Base-by-base conservation (phyloP, 64 coral and sea anemone genomes). In the Stylophora pistillata region DNA sequence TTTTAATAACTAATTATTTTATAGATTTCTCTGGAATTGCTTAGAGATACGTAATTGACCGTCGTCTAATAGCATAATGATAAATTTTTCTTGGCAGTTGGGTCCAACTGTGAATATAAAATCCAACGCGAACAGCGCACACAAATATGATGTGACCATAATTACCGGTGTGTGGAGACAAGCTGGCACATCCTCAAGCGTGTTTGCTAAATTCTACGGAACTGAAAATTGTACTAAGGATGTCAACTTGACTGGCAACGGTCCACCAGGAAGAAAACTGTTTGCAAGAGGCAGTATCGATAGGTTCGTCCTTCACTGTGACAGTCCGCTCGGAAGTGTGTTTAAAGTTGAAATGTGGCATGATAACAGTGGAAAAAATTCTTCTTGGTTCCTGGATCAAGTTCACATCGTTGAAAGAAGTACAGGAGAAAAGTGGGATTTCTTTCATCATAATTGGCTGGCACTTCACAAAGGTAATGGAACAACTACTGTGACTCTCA, bases 161-260 rank as follows among this genome's bases (percentile, higher is more conserved):
- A 55, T 30, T 9, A 87, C 85, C 55, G 85, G 71, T 6, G 73
- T 87, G 2, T 87, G 85, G 85, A 23, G 69, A 25, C 30, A 87
- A n/a, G 66, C 68, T 56, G 71, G 85, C 0, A 73, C 85, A 2
- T 74, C 85, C 13, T 53, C 85, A 16, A 76, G 53, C 25, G 70
- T 87, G 2, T 57, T 58, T 25, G 33, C 74, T 66, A 87, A 32
- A 58, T 56, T 74, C 18, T 74, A 58, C 30, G 85, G 85, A 6
- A 73, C 47, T 28, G 69, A 73, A 20, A 47, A 23, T 28, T 55
- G 5, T 55, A 23, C 29, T 13, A 53, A 53, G n/a, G 47, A 34
- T 17, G 17, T 87, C 66, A 87, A 17, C 57, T 17, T 87, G 17
- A 56, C 54, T 74, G 29, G 55, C 12, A n/a, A 12, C 12, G 28